Evolutionary conservation across 2,113 vertebrate genomes (phyloP).

Genomic region (Mormyrus lacerda): DNA sequence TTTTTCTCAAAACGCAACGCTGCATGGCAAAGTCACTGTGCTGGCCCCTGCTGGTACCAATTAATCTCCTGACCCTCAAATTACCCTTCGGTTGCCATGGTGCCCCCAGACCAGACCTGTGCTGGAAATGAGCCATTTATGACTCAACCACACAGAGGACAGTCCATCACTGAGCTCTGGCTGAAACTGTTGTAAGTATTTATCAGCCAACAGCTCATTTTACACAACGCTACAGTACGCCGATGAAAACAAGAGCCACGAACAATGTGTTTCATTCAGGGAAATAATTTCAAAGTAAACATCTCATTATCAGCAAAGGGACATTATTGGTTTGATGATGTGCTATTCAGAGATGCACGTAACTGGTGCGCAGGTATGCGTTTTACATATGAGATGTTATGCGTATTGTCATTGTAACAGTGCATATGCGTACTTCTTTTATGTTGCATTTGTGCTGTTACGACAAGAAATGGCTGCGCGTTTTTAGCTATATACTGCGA

Average conservation of each 20-base stretch:
- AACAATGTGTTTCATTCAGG: background rate
- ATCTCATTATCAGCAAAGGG: background rate
- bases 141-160: background rate
- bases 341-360: background rate
- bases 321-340: background rate
- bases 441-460: background rate
- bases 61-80: background rate
- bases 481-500: background rate
- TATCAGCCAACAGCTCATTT: background rate
- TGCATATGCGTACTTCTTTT: background rate
- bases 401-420: background rate
- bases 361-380: background rate
- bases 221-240: background rate
- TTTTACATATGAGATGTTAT: background rate
- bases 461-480: background rate
- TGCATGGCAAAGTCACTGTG: background rate
- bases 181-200: background rate
- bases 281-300: background rate
- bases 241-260: background rate
- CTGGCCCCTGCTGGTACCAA: background rate
- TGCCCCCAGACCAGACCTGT: background rate
- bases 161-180: background rate
- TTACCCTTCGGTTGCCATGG: background rate
- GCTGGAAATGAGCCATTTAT: background rate
- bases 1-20: background rate